Evolutionary conservation across 2,888 invertebrate species (phyloP), one percentile per base, ranked within the genome.

Genomic region (Hermaeophaga mercurialis): DNA sequence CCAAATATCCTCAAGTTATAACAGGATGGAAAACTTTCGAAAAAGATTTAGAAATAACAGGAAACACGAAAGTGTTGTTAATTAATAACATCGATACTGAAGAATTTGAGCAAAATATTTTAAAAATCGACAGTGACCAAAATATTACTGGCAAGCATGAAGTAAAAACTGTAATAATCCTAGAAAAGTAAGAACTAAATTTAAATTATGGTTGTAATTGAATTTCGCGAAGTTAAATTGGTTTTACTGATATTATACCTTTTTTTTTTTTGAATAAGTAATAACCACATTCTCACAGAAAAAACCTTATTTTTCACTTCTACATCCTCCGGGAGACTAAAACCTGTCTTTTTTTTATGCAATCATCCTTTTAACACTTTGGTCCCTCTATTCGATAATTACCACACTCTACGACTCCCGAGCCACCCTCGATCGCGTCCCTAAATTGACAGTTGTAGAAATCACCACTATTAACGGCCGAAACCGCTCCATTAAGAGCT

Each of bases 21-120:
- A 74, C 75, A 17, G 84, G 82, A 5, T 63, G 61, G 33, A 85
- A 85, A 67, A 68, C 64, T 2, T 79, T 83, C 60, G 65, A 67
- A 2, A 69, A 71, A 12, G 75, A 80, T 66, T 63, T 85, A 8
- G 63, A 69, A 47, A 75, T 84, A 4, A 67, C 66, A 12, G 76
- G 79, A 1, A 75, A 77, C 2, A 76, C 78, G 22, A 75, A 71
- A 44, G 75, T 80, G 22, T 73, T 72, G 0, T 76, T 70, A 38
- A 70, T 82, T 1, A 84, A 84, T 69, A 75, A 73, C 17, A 71
- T 81, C 1, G 73, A 81, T 70, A 61, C 82, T 26, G 70, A 73
- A 3, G 66, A 75, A 14, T 69, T 83, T 12, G 75, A 80, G 24
- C 66, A 70, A 9, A 74, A 72, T 26, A 66, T 80, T 43, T 69